A percentile compares a stretch with the other conserved stretches of the same genome.
phyloP scores from a whole-genome alignment of 1,140 invertebrate genomes.

The Epicauta chinensis region DNA sequence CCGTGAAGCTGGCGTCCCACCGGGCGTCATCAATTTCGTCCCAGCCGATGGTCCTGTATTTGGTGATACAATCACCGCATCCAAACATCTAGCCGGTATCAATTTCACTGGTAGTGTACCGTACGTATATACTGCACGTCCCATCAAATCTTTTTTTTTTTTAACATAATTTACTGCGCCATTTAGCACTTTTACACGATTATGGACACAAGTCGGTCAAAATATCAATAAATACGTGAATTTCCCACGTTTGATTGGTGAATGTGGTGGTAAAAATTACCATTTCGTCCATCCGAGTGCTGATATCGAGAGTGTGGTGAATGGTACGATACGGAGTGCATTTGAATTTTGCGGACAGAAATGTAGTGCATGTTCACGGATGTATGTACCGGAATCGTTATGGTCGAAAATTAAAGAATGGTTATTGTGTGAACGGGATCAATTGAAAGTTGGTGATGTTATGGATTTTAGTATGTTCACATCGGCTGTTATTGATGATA shows the following conservation, averaged over 20 bases:
- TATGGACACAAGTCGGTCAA: constrained; percentile 90
- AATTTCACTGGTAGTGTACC: constrained; percentile 97
- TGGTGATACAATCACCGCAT: constrained; percentile 83
- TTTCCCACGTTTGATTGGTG: constrained; percentile 90
- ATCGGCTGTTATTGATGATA: constrained; percentile 93
- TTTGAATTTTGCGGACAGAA: constrained; percentile 98
- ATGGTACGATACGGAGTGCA: constrained; percentile 79
- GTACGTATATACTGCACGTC: constrained; percentile 45
- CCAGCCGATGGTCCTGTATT: constrained; percentile 94
- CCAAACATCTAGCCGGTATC: constrained; percentile 82
- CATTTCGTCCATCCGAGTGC: constrained; percentile 94
- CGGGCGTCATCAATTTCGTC: constrained; percentile 96
- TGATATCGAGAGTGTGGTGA: constrained; percentile 75
- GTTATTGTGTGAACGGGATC: constrained; percentile 55
- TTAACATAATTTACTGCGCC: too few relatives aligned
- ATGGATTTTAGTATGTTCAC: constrained; percentile 78
- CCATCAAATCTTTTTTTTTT: too few relatives aligned
- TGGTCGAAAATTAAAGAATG: constrained; percentile 79
- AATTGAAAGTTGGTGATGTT: constrained; percentile 82
- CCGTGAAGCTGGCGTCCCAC: constrained; percentile 86
- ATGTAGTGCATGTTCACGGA: constrained; percentile 95
- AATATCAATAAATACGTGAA: constrained; percentile 83
- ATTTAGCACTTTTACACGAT: constrained; percentile 78
- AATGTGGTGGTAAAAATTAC: constrained; percentile 99
- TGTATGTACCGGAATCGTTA: constrained; percentile 89